Percentiles rank a stretch among this genome's conserved stretches.
These are phyloP conservation scores for Beris chalybata DNA, from an alignment of 2,888 invertebrate genomes.

Conservation along the genomic window DNA sequence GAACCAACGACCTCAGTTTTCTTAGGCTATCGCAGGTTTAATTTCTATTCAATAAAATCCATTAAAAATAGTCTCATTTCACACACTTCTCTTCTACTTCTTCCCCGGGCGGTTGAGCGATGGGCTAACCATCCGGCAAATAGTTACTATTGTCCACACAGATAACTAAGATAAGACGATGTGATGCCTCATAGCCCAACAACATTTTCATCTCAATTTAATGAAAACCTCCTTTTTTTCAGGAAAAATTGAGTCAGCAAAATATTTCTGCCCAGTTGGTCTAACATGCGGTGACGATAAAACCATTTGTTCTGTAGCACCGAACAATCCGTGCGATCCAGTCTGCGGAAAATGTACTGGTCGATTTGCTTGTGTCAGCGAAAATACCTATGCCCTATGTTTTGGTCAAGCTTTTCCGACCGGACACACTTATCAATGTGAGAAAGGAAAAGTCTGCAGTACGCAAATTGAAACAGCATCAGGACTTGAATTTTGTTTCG, in stretches of 20 bases:
- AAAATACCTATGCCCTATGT: conserved; percentile 22
- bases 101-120: too few species aligned
- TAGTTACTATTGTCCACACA: too few species aligned
- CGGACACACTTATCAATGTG: not conserved
- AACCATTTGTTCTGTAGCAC: not conserved
- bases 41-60: not conserved
- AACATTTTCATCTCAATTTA: too few species aligned
- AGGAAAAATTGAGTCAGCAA: not conserved
- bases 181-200: too few species aligned
- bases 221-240: not conserved
- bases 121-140: too few species aligned
- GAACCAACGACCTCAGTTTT: too few species aligned
- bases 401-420: conserved; percentile 21
- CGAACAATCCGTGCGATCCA: conserved; percentile 10
- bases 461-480: not conserved
- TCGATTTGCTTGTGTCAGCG: conserved; percentile 21
- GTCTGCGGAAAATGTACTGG: conserved; percentile 20
- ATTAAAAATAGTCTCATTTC: not conserved
- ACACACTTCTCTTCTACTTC: too few species aligned
- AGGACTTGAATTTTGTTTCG: not conserved
- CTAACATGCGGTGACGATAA: conserved; percentile 7
- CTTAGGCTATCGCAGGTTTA: too few species aligned
- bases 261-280: not conserved
- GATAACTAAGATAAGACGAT: too few species aligned
- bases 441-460: conserved; percentile 6